Percentiles rank a stretch among this genome's conserved stretches.
Conservation (phyloP, 1,140 invertebrate genomes). For the Epicauta chinensis region DNA sequence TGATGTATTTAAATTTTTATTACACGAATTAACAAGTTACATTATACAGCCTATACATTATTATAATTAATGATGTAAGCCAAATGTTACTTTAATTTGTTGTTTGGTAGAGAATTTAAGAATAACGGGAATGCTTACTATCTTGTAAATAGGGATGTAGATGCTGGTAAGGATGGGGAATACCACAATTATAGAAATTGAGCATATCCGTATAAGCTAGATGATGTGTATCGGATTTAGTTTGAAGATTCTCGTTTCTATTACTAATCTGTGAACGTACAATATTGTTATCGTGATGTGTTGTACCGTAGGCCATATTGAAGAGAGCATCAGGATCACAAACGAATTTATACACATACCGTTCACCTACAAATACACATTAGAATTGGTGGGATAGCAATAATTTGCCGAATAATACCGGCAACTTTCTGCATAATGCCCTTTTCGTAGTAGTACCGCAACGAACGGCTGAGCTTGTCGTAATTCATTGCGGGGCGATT, state of each 20-base stretch:
- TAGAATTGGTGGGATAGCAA: background rate
- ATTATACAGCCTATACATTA: background rate
- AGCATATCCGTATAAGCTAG: slow-evolving; percentile 42
- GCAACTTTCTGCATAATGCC: slow-evolving; percentile 98
- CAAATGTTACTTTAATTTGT: no score
- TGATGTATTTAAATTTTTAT: background rate
- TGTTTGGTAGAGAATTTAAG: slow-evolving; percentile 3
- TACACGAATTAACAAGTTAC: background rate
- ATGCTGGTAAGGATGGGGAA: slow-evolving; percentile 40
- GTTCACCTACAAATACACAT: slow-evolving; percentile 62
- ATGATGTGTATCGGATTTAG: slow-evolving; percentile 38
- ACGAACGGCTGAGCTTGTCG: slow-evolving; percentile 86
- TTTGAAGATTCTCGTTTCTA: slow-evolving; percentile 28
- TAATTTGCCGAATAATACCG: slow-evolving; percentile 45
- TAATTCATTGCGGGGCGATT: slow-evolving; percentile 96
- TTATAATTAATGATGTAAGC: no score
- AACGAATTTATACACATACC: slow-evolving; percentile 95
- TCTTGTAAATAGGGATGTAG: slow-evolving; percentile 40
- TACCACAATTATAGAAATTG: slow-evolving; percentile 42
- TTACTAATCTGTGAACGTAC: slow-evolving; percentile 16
- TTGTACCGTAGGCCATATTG: slow-evolving; percentile 66
- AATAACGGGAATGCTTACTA: slow-evolving; percentile 23
- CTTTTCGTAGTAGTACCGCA: slow-evolving; percentile 95
- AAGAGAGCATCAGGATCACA: slow-evolving; percentile 91
- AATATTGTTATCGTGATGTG: slow-evolving; percentile 16